A percentile compares a stretch with the other conserved stretches of the same genome.
phyloP scores from a whole-genome alignment of 2,113 vertebrate species.

The Bujurquina vittata region DNA sequence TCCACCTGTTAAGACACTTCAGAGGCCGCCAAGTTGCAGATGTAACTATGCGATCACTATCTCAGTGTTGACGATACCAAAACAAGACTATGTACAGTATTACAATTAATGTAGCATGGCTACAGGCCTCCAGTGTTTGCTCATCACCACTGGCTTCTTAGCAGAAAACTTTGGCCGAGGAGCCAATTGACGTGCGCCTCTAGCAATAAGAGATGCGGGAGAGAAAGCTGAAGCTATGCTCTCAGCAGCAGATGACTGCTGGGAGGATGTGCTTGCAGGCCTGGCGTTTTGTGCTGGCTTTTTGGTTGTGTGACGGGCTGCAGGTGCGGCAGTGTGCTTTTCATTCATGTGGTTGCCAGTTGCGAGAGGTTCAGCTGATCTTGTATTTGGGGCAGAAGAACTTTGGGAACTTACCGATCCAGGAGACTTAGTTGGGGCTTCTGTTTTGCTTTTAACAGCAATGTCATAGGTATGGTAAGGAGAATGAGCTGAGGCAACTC shows the following conservation, averaged over 20 bases:
- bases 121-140: slow-evolving; percentile 93
- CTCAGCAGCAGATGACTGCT: slow-evolving; percentile 43
- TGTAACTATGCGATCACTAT: slow-evolving; percentile 17
- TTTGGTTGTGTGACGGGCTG: slow-evolving; percentile 61
- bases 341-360: slow-evolving; percentile 62
- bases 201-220: slow-evolving; percentile 84
- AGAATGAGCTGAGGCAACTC: slow-evolving; percentile 45
- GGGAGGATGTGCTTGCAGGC: slow-evolving; percentile 46
- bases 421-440: slow-evolving; percentile 76
- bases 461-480: slow-evolving; percentile 44
- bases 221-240: slow-evolving; percentile 71
- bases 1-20: slow-evolving; percentile 33
- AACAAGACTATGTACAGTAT: slow-evolving; percentile 36
- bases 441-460: slow-evolving; percentile 62
- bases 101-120: slow-evolving; percentile 79
- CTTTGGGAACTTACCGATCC: slow-evolving; percentile 77
- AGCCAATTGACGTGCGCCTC: slow-evolving; percentile 84
- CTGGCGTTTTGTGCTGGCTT: slow-evolving; percentile 60
- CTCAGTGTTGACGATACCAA: slow-evolving; percentile 21
- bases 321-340: slow-evolving; percentile 68
- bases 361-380: slow-evolving; percentile 66
- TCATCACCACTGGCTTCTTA: slow-evolving; percentile 86
- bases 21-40: slow-evolving; percentile 14
- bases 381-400: slow-evolving; percentile 54
- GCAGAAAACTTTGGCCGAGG: slow-evolving; percentile 95